Percentiles rank a stretch among this genome's conserved stretches.
Conservation (phyloP, 2,797 vertebrate species). For the Tapirus indicus region DNA sequence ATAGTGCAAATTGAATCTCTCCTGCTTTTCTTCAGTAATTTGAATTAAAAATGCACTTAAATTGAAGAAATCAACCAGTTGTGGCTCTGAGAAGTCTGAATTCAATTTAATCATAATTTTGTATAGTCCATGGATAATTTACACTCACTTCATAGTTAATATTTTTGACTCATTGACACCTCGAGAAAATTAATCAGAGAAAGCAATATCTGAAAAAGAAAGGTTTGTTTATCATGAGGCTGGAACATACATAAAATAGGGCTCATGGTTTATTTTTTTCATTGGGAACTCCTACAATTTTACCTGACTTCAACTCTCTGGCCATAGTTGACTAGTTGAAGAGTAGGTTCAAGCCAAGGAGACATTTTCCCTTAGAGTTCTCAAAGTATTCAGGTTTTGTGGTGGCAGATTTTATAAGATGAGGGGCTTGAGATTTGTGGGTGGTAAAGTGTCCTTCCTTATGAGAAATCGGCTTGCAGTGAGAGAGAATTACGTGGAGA, state of each 20-base stretch:
- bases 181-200: background rate
- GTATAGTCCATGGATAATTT: background rate
- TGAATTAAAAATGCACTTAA: background rate
- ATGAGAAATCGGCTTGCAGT: background rate
- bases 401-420: background rate
- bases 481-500: background rate
- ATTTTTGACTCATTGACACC: background rate
- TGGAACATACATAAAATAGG: background rate
- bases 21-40: background rate
- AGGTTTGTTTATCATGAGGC: background rate
- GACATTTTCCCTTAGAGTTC: background rate
- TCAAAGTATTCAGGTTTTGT: slow-evolving; percentile 1
- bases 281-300: background rate
- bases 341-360: background rate
- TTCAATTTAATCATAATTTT: background rate
- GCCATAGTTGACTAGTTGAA: background rate
- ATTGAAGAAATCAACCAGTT: background rate
- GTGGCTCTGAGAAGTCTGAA: background rate
- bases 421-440: background rate
- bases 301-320: background rate
- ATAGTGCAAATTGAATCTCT: background rate
- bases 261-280: background rate
- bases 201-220: background rate
- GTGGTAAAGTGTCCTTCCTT: background rate
- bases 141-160: background rate